Evolutionary conservation across 1,140 invertebrate genomes (phyloP).

Genomic region (Platorchestia sp.): DNA sequence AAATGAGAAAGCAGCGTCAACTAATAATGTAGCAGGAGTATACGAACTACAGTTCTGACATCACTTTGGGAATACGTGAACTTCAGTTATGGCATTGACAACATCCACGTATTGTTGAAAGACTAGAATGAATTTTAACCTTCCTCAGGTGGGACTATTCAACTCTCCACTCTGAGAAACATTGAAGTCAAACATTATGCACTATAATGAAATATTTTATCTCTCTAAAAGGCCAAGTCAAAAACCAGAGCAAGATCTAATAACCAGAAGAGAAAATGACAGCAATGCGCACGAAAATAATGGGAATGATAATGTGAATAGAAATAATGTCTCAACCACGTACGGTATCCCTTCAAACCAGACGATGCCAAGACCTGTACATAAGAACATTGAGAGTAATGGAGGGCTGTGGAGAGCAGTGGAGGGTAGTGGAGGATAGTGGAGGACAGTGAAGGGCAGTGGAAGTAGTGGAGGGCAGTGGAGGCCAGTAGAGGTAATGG

Average conservation of each 20-base stretch:
- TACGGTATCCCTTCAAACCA: too few relatives aligned
- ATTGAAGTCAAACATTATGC: neutral
- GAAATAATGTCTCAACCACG: neutral
- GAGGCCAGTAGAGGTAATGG: too few relatives aligned
- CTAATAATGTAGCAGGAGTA: neutral
- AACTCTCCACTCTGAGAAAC: neutral
- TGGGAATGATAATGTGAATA: neutral
- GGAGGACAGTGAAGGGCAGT: too few relatives aligned
- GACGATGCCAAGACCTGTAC: too few relatives aligned
- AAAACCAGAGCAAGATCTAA: neutral
- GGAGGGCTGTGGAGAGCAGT: too few relatives aligned
- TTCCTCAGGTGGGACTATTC: neutral
- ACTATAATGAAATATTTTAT: neutral
- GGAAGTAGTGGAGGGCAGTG: too few relatives aligned
- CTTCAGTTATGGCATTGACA: neutral
- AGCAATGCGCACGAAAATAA: too few relatives aligned
- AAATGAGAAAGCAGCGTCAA: neutral
- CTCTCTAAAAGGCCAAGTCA: neutral
- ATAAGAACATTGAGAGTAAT: too few relatives aligned
- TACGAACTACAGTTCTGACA: neutral
- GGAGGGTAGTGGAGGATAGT: too few relatives aligned
- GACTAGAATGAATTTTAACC: neutral
- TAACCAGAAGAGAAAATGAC: neutral
- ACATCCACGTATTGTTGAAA: neutral
- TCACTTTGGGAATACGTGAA: too few relatives aligned